Conservation (phyloP, 2,888 invertebrate genomes). For the Nymphalis c-album region DNA sequence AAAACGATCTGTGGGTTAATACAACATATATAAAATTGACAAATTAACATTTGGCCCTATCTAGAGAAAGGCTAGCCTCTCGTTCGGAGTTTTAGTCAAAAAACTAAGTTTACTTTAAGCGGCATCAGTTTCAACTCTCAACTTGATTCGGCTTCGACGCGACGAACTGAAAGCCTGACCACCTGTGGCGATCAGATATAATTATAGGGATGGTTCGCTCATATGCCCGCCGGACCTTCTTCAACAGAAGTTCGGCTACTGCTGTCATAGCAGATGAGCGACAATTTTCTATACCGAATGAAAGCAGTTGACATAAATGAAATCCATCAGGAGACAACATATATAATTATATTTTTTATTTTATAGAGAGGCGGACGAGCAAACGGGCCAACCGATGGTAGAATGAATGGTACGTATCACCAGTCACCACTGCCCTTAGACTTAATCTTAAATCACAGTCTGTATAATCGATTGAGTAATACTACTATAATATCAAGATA, state of each 20-base stretch:
- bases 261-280: no score
- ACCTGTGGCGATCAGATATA: not conserved
- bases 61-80: not conserved
- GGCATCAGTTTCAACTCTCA: not conserved
- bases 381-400: no score
- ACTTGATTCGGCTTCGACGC: not conserved
- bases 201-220: not conserved
- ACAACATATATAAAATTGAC: no score
- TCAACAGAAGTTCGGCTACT: not conserved
- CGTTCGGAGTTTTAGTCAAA: not conserved
- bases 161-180: not conserved
- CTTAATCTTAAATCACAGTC: no score
- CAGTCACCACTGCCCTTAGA: no score
- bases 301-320: not conserved
- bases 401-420: no score
- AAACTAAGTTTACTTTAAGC: not conserved
- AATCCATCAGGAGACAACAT: not conserved
- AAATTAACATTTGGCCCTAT: no score
- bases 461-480: no score
- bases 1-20: no score
- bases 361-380: no score
- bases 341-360: no score
- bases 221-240: not conserved
- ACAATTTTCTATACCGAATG: not conserved
- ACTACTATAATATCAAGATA: no score